Evolutionary conservation across 2,888 invertebrate species (phyloP).

Genomic region (Drosophila nr. perissopoda): DNA sequence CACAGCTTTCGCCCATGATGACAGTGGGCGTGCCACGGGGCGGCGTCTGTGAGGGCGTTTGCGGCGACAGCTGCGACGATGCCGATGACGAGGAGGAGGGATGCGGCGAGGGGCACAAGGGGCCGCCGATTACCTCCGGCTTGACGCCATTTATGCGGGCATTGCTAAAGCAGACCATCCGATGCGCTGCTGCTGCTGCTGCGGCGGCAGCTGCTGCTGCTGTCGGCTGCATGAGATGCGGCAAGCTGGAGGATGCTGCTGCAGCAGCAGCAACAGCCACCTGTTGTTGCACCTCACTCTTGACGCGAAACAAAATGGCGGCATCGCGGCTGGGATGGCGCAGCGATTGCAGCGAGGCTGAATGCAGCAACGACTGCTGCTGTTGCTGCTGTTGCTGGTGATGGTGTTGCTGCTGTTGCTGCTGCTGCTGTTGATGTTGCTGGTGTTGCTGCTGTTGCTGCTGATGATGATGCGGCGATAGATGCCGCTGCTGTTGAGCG

Average conservation of each 20-base stretch:
- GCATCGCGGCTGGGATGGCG: constrained; percentile 86
- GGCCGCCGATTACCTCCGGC: constrained; percentile 92
- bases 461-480: constrained; percentile 68
- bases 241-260: constrained; percentile 67
- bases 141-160: constrained; percentile 92
- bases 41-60: constrained; percentile 84
- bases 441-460: constrained; percentile 57
- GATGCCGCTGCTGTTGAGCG: constrained; percentile 62
- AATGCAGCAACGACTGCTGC: constrained; percentile 83
- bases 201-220: constrained; percentile 82
- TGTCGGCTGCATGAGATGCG: constrained; percentile 82
- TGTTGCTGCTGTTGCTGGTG: constrained; percentile 78
- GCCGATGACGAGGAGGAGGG: constrained; percentile 82
- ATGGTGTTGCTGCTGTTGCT: constrained; percentile 75
- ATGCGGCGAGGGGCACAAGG: constrained; percentile 83
- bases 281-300: constrained; percentile 84
- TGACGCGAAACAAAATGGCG: constrained; percentile 84
- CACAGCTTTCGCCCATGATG: constrained; percentile 96
- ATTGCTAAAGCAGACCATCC: constrained; percentile 87
- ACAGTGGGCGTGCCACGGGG: constrained; percentile 92
- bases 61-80: constrained; percentile 84
- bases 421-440: constrained; percentile 62
- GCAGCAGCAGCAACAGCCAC: constrained; percentile 76
- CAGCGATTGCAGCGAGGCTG: constrained; percentile 85
- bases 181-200: constrained; percentile 82